phyloP scores from a whole-genome alignment of 1,140 invertebrate species.

The Sesamia nonagrioides region DNA sequence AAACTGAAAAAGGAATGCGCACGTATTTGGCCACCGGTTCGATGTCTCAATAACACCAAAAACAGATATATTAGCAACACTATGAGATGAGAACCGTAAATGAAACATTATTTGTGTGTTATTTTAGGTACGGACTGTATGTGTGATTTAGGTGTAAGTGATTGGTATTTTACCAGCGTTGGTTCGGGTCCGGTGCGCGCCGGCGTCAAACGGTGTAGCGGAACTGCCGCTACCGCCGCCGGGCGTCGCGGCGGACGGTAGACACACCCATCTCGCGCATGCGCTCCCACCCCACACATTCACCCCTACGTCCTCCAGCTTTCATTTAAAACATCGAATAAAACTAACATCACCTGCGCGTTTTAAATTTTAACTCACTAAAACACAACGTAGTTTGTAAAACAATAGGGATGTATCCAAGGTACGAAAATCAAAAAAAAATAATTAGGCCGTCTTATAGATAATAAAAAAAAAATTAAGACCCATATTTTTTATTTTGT shows the following conservation, averaged over 20 bases:
- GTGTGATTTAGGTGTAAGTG: constrained; percentile 46
- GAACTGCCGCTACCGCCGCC: constrained; percentile 72
- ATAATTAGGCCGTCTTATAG: too few relatives aligned
- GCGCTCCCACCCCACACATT: constrained; percentile 66
- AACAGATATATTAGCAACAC: constrained; percentile 27
- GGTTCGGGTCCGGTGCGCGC: constrained; percentile 52
- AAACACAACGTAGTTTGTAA: neutral
- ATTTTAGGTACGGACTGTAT: constrained; percentile 14
- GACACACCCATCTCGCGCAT: constrained; percentile 84
- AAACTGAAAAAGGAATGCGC: constrained; percentile 63
- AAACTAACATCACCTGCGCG: constrained; percentile 47
- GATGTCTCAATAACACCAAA: constrained; percentile 39
- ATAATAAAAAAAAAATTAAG: too few relatives aligned
- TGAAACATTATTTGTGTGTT: neutral
- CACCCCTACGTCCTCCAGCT: constrained; percentile 51
- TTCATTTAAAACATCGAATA: constrained; percentile 52
- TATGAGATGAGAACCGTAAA: constrained; percentile 38
- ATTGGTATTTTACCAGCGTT: constrained; percentile 67
- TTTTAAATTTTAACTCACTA: neutral
- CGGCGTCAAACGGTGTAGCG: constrained; percentile 62
- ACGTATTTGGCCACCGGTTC: constrained; percentile 55
- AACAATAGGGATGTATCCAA: too few relatives aligned
- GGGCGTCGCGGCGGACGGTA: constrained; percentile 64
- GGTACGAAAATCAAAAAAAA: too few relatives aligned
- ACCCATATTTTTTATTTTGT: too few relatives aligned